Percentiles rank a stretch among this genome's conserved stretches.
phyloP scores from a whole-genome alignment of 2,113 vertebrate species.

The Galemys pyrenaicus region DNA sequence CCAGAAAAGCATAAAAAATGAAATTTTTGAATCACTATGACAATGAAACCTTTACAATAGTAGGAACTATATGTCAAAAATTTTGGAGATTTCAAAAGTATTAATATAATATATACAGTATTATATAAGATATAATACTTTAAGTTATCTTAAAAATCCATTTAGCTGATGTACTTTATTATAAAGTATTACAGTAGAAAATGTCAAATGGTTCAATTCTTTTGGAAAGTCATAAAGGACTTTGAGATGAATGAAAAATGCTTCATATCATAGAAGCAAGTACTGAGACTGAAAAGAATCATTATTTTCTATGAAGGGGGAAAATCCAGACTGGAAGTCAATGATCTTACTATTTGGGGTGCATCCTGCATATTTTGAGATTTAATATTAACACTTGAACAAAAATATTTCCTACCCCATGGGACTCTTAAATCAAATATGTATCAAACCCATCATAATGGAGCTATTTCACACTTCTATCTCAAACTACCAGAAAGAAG shows the following conservation, averaged over 20 bases:
- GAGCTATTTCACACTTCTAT: background rate
- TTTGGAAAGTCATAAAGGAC: background rate
- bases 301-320: background rate
- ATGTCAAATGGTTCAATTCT: background rate
- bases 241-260: background rate
- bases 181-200: background rate
- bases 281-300: background rate
- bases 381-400: background rate
- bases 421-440: background rate
- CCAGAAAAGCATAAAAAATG: background rate
- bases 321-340: background rate
- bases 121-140: background rate
- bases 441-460: background rate
- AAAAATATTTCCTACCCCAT: background rate
- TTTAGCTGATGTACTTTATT: background rate
- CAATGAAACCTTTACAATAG: background rate
- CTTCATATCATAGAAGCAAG: background rate
- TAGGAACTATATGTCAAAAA: background rate
- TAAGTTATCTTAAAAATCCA: background rate
- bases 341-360: background rate
- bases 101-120: background rate
- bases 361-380: rapidly evolving
- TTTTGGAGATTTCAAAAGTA: background rate
- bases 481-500: conserved; percentile 2
- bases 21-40: background rate